phyloP scores from a whole-genome alignment of 2,113 vertebrate species.

The Urocitellus parryii region DNA sequence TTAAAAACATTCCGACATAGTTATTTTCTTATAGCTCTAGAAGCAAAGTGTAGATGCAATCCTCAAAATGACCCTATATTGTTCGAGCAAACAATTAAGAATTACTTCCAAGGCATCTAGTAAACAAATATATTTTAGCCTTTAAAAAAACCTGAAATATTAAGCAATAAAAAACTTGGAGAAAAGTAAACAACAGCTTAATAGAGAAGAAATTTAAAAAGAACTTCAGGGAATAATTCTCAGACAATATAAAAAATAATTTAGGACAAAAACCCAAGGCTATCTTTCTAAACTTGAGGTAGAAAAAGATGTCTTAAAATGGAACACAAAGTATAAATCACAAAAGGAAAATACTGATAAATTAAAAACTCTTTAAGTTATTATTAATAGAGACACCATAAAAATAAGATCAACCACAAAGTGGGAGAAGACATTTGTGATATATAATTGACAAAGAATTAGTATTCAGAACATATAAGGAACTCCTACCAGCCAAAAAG shows the following conservation, averaged over 20 bases:
- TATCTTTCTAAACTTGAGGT: not conserved
- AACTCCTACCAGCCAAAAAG: not conserved
- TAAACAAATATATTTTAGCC: conserved; percentile 27
- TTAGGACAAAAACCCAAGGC: not conserved
- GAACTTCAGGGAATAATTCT: not conserved
- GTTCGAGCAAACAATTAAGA: not conserved
- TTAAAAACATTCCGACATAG: not conserved
- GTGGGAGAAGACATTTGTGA: conserved; percentile 1
- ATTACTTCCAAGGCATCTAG: conserved; percentile 16
- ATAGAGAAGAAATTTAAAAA: conserved; percentile 26
- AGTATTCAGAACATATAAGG: not conserved
- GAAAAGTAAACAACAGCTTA: not conserved
- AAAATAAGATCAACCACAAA: conserved; percentile 5
- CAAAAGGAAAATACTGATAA: conserved; percentile 16
- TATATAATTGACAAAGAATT: conserved; percentile 3
- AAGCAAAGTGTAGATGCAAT: not conserved
- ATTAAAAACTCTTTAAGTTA: conserved; percentile 1
- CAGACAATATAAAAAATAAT: not conserved
- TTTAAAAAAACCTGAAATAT: conserved; percentile 1
- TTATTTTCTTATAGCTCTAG: conserved; percentile 7
- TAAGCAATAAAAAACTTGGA: not conserved
- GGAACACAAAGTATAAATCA: not conserved
- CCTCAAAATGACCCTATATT: not conserved
- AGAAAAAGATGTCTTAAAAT: not conserved
- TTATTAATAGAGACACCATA: conserved; percentile 30